A percentile compares a stretch with the other conserved stretches of the same genome.
Evolutionary conservation across 2,797 vertebrate species (phyloP).

Genomic region (Paramormyrops hopkinsi): DNA sequence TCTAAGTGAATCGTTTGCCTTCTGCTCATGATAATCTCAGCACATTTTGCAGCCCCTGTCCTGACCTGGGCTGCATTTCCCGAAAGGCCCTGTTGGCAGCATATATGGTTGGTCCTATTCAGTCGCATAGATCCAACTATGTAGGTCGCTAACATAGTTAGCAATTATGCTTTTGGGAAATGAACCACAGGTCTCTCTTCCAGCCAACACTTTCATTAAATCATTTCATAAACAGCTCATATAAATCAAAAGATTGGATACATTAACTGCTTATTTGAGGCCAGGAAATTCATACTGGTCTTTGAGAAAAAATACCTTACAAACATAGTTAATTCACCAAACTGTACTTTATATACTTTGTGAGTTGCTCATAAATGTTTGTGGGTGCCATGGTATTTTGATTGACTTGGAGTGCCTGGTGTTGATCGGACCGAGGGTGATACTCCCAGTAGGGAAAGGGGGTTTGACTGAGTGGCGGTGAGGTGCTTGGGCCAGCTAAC

Average conservation of each 20-base stretch:
- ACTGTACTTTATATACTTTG: neutral
- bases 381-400: neutral
- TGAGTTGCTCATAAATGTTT: neutral
- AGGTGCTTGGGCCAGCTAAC: neutral
- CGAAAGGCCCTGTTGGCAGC: neutral
- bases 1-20: neutral
- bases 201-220: neutral
- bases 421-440: neutral
- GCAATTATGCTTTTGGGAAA: neutral
- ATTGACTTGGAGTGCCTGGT: neutral
- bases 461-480: neutral
- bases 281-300: neutral
- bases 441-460: neutral
- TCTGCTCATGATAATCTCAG: neutral
- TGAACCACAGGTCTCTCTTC: neutral
- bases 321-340: neutral
- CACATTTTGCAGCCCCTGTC: neutral
- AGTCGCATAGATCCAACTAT: neutral
- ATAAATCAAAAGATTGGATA: neutral
- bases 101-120: neutral
- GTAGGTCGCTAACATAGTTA: neutral
- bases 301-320: neutral
- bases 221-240: neutral
- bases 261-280: neutral
- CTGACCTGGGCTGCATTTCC: neutral